Percentiles rank a stretch among this genome's conserved stretches.
Conservation (phyloP, 2,113 vertebrate species). For the Zapornia atra region DNA sequence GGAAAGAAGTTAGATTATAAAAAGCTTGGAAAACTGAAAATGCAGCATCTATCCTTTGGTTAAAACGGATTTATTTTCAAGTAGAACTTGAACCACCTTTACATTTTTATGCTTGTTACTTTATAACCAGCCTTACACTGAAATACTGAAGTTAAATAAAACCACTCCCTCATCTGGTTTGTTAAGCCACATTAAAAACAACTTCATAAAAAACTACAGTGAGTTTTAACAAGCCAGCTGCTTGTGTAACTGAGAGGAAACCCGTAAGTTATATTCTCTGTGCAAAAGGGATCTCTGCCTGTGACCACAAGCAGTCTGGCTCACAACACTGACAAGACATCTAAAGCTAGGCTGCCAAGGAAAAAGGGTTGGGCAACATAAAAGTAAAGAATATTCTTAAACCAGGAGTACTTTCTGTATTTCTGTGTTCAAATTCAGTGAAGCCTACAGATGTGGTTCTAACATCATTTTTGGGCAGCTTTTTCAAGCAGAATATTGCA, state of each 20-base stretch:
- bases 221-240: neutral
- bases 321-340: neutral
- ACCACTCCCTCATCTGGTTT: neutral
- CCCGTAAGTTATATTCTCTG: rapidly evolving
- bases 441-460: neutral
- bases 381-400: neutral
- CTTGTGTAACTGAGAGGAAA: neutral
- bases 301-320: neutral
- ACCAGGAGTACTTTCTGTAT: neutral
- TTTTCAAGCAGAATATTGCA: neutral
- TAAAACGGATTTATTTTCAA: neutral
- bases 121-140: neutral
- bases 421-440: neutral
- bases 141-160: neutral
- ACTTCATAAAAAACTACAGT: neutral
- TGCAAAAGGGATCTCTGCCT: neutral
- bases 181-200: neutral
- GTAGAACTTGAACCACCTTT: neutral
- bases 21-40: neutral
- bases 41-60: neutral
- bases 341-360: neutral
- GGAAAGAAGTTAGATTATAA: neutral
- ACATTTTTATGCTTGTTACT: neutral
- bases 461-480: neutral
- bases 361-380: neutral